Conservation (phyloP, 2,797 vertebrate species). For the Limosa lapponica region DNA sequence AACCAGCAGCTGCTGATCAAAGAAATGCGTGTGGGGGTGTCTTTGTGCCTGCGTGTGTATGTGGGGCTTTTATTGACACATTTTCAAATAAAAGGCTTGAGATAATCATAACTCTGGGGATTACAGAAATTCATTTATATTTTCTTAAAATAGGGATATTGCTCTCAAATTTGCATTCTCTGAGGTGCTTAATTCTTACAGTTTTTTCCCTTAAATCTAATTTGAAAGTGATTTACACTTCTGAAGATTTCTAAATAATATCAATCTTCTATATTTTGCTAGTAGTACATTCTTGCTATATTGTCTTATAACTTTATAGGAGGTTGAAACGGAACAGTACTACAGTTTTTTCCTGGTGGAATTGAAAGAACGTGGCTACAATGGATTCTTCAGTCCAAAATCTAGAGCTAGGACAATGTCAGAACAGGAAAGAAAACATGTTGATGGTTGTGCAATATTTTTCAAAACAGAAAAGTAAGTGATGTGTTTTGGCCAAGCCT, state of each 20-base stretch:
- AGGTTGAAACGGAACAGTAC: conserved; percentile 98
- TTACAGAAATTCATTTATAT: conserved; percentile 45
- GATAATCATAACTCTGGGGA: conserved; percentile 58
- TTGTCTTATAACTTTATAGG: conserved; percentile 80
- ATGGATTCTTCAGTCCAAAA: conserved; percentile 98
- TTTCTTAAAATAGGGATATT: conserved; percentile 23
- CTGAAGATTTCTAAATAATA: conserved; percentile 28
- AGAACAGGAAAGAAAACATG: conserved; percentile 96
- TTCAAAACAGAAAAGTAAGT: conserved; percentile 95
- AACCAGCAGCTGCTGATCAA: conserved; percentile 55
- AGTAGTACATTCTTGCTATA: background rate
- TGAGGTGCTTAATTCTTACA: conserved; percentile 7
- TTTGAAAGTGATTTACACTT: conserved; percentile 53
- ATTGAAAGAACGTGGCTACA: conserved; percentile 95
- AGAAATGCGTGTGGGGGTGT: conserved; percentile 19
- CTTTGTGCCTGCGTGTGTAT: background rate
- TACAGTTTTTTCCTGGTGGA: conserved; percentile 95
- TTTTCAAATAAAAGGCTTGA: conserved; percentile 46
- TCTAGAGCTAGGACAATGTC: conserved; percentile 98
- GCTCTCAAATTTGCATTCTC: conserved; percentile 33
- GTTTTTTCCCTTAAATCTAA: background rate
- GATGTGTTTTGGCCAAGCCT: background rate
- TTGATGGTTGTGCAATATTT: conserved; percentile 97
- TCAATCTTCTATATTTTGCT: background rate
- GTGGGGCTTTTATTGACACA: conserved; percentile 32